Conservation (phyloP, 1,140 invertebrate species). For the Chironomus tepperi region DNA sequence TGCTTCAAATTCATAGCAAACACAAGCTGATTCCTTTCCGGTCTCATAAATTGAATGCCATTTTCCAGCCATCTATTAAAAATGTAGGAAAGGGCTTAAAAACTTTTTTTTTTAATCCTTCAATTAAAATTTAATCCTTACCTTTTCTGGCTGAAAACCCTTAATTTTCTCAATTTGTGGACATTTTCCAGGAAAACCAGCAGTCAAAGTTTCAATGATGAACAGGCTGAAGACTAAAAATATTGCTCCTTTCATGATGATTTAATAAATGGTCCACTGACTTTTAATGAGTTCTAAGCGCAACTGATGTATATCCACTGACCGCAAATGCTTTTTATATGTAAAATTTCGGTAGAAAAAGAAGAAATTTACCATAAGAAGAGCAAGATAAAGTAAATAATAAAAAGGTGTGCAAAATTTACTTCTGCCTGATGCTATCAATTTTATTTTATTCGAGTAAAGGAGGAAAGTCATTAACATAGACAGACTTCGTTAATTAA, state of each 20-base stretch:
- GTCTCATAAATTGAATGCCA: background rate
- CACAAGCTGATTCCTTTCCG: background rate
- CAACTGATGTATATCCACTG: background rate
- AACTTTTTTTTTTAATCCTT: too few relatives aligned
- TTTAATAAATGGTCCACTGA: background rate
- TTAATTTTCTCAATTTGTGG: background rate
- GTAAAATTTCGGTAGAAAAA: too few relatives aligned
- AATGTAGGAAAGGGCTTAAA: too few relatives aligned
- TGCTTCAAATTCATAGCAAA: background rate
- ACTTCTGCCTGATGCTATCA: too few relatives aligned
- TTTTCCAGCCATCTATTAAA: background rate
- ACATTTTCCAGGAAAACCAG: background rate
- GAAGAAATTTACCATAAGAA: too few relatives aligned
- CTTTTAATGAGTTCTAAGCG: background rate
- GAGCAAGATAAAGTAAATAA: too few relatives aligned
- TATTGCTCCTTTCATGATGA: background rate
- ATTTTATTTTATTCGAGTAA: background rate
- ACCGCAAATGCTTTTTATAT: background rate
- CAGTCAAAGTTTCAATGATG: background rate
- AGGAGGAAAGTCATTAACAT: background rate
- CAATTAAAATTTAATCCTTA: background rate
- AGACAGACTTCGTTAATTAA: conserved; percentile 1
- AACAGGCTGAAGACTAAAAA: background rate
- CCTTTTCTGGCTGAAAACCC: background rate
- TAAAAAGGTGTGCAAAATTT: too few relatives aligned